phyloP scores from a whole-genome alignment of 2,113 vertebrate species.

The Odocoileus hemionus region DNA sequence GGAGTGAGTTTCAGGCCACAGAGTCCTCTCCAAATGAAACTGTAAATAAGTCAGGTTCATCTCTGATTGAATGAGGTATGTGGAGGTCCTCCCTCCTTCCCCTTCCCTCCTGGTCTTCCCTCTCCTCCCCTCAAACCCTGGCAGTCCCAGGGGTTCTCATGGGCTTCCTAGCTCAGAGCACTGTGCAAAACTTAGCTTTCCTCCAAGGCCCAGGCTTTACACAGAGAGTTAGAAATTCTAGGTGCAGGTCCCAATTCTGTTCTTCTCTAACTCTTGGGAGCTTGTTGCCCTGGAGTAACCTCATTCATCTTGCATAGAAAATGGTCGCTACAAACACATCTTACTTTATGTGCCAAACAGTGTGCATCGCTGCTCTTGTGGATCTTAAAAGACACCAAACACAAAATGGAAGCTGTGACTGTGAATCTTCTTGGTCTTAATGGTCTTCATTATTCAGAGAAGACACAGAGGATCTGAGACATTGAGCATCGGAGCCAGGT shows the following conservation, averaged over 20 bases:
- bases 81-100: not conserved
- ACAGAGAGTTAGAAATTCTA: not conserved
- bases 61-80: not conserved
- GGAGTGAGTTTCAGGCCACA: not conserved
- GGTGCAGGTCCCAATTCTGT: not conserved
- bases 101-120: not conserved
- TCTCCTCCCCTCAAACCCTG: not conserved
- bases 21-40: not conserved
- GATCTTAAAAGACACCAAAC: not conserved
- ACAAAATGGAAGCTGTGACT: not conserved
- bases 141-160: accelerated
- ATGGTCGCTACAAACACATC: not conserved
- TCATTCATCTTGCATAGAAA: not conserved
- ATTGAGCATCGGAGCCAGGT: not conserved
- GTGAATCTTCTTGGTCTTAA: not conserved
- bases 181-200: not conserved
- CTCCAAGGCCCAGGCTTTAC: not conserved
- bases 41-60: not conserved
- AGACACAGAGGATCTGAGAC: not conserved
- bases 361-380: not conserved
- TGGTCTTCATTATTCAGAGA: not conserved
- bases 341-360: not conserved
- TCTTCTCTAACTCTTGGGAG: not conserved
- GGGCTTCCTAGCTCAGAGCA: not conserved
- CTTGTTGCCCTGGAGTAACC: not conserved